Percentiles rank a stretch among this genome's conserved stretches.
Evolutionary conservation across 1,140 invertebrate genomes (phyloP).

Genomic region (Melanaphis sacchari): DNA sequence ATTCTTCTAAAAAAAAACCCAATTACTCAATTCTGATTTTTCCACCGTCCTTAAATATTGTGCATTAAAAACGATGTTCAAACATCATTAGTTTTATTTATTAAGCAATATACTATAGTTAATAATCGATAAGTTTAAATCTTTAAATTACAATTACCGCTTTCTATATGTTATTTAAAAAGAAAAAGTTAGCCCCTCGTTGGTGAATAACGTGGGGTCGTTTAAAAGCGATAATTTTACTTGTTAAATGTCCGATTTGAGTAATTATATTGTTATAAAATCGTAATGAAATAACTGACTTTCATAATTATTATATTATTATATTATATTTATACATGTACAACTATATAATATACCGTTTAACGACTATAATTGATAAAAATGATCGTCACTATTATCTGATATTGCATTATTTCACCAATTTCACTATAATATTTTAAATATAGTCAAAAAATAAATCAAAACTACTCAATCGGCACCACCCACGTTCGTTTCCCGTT

Average conservation of each 20-base stretch:
- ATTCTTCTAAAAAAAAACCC: too few species aligned
- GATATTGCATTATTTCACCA: not conserved
- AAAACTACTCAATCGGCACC: not conserved
- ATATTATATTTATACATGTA: not conserved
- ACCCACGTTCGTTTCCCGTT: not conserved
- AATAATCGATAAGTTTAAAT: not conserved
- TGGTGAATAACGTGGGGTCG: not conserved
- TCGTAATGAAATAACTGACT: not conserved
- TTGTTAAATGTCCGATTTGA: not conserved
- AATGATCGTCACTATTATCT: not conserved
- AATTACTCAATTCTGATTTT: too few species aligned
- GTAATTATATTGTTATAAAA: not conserved
- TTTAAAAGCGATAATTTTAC: not conserved
- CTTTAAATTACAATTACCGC: not conserved
- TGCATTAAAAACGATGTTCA: too few species aligned
- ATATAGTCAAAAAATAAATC: not conserved
- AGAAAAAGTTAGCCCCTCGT: not conserved
- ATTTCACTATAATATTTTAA: not conserved
- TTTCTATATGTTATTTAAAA: not conserved
- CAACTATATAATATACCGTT: not conserved
- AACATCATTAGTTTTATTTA: too few species aligned
- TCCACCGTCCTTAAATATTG: too few species aligned
- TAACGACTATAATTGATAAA: slow-evolving; percentile 6
- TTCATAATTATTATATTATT: not conserved
- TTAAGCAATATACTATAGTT: not conserved